Evolutionary conservation across 1,140 invertebrate species (phyloP).

Genomic region (Leptinotarsa undecemlineata): DNA sequence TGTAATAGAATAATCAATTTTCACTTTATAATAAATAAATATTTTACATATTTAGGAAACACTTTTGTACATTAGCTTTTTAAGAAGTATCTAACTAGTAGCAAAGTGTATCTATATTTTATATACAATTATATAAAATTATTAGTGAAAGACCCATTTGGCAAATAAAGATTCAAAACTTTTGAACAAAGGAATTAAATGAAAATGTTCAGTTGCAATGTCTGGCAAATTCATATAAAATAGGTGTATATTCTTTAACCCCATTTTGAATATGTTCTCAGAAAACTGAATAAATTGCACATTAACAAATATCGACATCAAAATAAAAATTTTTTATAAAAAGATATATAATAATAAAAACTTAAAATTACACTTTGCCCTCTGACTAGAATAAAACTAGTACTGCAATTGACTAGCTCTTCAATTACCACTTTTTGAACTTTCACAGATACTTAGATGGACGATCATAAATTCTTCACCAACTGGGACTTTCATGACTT

Average conservation of each 20-base stretch:
- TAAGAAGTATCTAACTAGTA: conserved; percentile 32
- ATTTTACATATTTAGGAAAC: conserved; percentile 46
- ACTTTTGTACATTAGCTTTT: conserved; percentile 45
- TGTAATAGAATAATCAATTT: conserved; percentile 43
- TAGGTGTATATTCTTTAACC: too few species aligned
- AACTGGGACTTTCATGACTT: not conserved
- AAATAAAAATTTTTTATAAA: too few species aligned
- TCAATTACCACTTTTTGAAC: not conserved
- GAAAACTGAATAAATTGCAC: too few species aligned
- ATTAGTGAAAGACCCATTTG: conserved; percentile 11
- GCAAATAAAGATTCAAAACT: conserved; percentile 7
- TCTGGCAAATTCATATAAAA: too few species aligned
- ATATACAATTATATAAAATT: conserved; percentile 24
- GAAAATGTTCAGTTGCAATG: not conserved
- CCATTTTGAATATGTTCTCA: too few species aligned
- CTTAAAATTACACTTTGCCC: conserved; percentile 10
- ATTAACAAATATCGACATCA: too few species aligned
- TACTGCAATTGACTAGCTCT: not conserved
- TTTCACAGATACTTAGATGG: too few species aligned
- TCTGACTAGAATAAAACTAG: conserved; percentile 4
- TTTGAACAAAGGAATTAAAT: not conserved
- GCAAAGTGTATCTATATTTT: conserved; percentile 15
- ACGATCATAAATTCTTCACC: too few species aligned
- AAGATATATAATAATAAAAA: too few species aligned
- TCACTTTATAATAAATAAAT: conserved; percentile 47